A percentile compares a stretch with the other conserved stretches of the same genome.
phyloP scores from a whole-genome alignment of 2,888 invertebrate genomes.

The Chorisops tibialis region DNA sequence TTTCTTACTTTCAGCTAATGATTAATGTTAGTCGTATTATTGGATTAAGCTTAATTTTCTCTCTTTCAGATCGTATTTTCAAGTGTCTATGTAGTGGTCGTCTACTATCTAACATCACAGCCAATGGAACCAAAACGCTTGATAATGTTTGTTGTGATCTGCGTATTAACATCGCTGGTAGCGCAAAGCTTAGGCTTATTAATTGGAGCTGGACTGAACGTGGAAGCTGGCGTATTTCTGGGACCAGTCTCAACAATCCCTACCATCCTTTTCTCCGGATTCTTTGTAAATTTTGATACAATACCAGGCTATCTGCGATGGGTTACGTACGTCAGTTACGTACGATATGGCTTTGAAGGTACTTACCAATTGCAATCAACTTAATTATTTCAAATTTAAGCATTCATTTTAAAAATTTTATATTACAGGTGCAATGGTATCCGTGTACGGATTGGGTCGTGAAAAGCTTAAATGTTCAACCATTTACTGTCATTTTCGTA shows the following conservation, averaged over 20 bases:
- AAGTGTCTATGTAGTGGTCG: conserved; percentile 81
- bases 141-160: conserved; percentile 51
- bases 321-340: conserved; percentile 87
- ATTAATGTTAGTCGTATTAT: too few relatives aligned
- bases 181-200: conserved; percentile 89
- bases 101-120: conserved; percentile 94
- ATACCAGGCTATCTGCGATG: conserved; percentile 86
- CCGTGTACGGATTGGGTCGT: conserved; percentile 85
- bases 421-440: conserved; percentile 67
- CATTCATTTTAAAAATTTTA: neutral
- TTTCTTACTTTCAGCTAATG: too few relatives aligned
- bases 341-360: conserved; percentile 88
- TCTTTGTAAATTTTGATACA: conserved; percentile 89
- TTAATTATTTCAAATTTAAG: neutral
- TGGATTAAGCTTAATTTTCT: too few relatives aligned
- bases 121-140: conserved; percentile 81
- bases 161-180: conserved; percentile 81
- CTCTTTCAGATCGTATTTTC: conserved; percentile 79
- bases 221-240: conserved; percentile 73
- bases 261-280: conserved; percentile 88
- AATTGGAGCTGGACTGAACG: conserved; percentile 87
- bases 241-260: conserved; percentile 92
- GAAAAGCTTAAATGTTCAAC: conserved; percentile 77
- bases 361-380: too few relatives aligned
- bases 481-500: conserved; percentile 78